Percentiles rank a stretch among this genome's conserved stretches.
These are phyloP conservation scores for Adelognathus sp. DNA, from an alignment of 2,888 invertebrate genomes.

Conservation along the genomic window DNA sequence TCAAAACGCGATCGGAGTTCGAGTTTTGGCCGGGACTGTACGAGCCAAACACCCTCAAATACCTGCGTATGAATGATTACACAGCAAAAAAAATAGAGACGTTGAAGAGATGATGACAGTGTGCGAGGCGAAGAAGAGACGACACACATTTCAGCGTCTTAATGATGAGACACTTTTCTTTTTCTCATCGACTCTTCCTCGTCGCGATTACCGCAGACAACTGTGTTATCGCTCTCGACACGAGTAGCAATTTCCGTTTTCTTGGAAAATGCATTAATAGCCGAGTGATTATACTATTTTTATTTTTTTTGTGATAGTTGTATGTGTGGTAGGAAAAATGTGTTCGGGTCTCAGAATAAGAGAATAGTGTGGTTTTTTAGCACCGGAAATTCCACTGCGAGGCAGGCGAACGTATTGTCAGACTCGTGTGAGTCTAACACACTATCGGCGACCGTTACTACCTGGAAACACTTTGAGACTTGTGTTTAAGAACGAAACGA, in stretches of 20 bases:
- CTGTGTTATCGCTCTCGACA: conserved; percentile 28
- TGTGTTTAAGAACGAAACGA: conserved; percentile 39
- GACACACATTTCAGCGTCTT: conserved; percentile 12
- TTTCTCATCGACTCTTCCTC: neutral
- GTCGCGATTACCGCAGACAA: conserved; percentile 26
- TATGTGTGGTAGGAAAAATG: conserved; percentile 8
- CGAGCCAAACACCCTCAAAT: no score
- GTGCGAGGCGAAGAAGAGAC: no score
- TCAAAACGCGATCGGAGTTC: no score
- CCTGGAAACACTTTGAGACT: conserved; percentile 44
- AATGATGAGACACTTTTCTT: conserved; percentile 3
- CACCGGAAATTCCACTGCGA: conserved; percentile 10
- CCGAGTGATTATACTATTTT: conserved; percentile 12
- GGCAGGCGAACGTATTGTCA: conserved; percentile 22
- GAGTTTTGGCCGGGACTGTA: no score
- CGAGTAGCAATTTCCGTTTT: conserved; percentile 53
- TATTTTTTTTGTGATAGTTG: neutral
- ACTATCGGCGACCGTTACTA: conserved; percentile 50
- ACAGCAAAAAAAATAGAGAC: conserved; percentile 6
- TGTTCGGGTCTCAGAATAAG: neutral
- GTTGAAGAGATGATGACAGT: no score
- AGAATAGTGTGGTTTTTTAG: conserved; percentile 13
- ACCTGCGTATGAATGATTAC: no score
- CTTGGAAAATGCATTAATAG: conserved; percentile 54
- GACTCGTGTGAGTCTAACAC: conserved; percentile 27